Conservation (phyloP, 2,797 vertebrate genomes). For the Trachurus trachurus region DNA sequence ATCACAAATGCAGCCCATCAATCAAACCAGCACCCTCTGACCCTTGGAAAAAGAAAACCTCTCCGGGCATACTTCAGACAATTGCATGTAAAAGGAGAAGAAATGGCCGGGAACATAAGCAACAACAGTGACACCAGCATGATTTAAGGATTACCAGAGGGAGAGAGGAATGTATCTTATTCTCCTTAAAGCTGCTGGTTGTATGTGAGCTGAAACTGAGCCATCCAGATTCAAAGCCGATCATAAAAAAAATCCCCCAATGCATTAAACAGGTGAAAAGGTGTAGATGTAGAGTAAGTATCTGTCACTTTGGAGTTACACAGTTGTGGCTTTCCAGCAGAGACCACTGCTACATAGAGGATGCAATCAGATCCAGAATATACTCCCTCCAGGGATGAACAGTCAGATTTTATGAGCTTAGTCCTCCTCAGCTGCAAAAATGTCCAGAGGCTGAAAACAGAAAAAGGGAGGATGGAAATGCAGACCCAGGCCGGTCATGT, state of each 20-base stretch:
- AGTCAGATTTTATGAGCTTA: constrained; percentile 12
- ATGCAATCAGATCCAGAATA: constrained; percentile 40
- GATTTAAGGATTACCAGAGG: constrained; percentile 61
- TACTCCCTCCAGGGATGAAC: constrained; percentile 12
- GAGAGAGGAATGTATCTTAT: constrained; percentile 39
- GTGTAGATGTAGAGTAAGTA: not conserved
- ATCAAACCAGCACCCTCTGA: constrained; percentile 34
- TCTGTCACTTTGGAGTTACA: not conserved
- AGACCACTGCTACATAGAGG: constrained; percentile 18
- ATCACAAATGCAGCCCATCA: constrained; percentile 43
- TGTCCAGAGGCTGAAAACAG: constrained; percentile 9
- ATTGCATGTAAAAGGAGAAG: constrained; percentile 36
- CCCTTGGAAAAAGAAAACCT: constrained; percentile 13
- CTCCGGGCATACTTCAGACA: constrained; percentile 12
- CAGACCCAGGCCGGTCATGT: constrained; percentile 13
- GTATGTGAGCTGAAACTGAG: constrained; percentile 44
- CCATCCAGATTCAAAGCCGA: constrained; percentile 12
- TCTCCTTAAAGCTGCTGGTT: constrained; percentile 41
- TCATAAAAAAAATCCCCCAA: constrained; percentile 4
- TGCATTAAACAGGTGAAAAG: not conserved
- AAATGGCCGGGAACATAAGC: constrained; percentile 37
- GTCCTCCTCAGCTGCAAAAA: constrained; percentile 13
- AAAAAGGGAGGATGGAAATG: constrained; percentile 17
- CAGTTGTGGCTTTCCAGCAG: constrained; percentile 26
- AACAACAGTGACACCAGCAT: constrained; percentile 28